phyloP scores from a whole-genome alignment of 2,888 invertebrate genomes.

The Ptilodon capucinus region DNA sequence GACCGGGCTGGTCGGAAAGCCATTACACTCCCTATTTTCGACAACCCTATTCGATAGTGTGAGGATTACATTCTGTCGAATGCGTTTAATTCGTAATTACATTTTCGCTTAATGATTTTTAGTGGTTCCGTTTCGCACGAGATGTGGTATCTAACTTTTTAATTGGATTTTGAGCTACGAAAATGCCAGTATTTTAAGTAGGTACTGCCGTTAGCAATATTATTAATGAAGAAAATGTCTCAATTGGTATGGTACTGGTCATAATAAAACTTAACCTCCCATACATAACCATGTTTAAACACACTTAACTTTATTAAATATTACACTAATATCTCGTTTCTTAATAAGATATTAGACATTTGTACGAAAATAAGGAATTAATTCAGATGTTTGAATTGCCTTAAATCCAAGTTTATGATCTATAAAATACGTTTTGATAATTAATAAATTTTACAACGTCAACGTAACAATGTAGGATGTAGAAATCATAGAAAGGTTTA shows the following conservation, averaged over 20 bases:
- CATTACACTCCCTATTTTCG: slow-evolving; percentile 60
- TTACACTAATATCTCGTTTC: slow-evolving; percentile 1
- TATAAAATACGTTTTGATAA: slow-evolving; percentile 48
- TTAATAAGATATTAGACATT: slow-evolving; percentile 40
- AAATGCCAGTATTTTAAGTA: no score
- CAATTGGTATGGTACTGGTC: not conserved
- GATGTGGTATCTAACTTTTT: not conserved
- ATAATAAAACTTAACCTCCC: not conserved
- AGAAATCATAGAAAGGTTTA: slow-evolving; percentile 41
- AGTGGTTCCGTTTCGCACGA: slow-evolving; percentile 10
- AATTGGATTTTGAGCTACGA: not conserved
- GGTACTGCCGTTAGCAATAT: no score
- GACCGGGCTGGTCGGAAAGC: slow-evolving; percentile 43
- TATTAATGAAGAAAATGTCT: no score
- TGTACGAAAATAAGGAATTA: slow-evolving; percentile 46
- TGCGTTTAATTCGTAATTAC: slow-evolving; percentile 36
- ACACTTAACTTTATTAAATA: not conserved
- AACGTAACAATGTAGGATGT: slow-evolving; percentile 45
- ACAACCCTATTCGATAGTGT: slow-evolving; percentile 34
- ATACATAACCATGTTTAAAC: not conserved
- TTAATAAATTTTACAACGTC: slow-evolving; percentile 49
- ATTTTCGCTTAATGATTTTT: slow-evolving; percentile 37
- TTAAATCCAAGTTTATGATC: slow-evolving; percentile 45
- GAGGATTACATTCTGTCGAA: slow-evolving; percentile 35
- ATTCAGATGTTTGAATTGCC: slow-evolving; percentile 40